Conservation (phyloP, 2,888 invertebrate species). For the Panzeria rudis region DNA sequence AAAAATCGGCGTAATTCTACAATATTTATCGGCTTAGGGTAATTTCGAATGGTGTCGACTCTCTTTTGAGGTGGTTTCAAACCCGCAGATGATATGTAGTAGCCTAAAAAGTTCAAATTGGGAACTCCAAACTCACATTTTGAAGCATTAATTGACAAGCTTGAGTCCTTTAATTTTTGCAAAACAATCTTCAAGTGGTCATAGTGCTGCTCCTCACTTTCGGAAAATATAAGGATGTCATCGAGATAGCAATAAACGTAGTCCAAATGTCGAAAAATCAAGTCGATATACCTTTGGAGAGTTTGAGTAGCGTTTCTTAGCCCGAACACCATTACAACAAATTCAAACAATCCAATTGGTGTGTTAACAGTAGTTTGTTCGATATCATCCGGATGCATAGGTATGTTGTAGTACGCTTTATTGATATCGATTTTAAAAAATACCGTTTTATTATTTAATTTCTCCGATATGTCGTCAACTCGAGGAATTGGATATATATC, state of each 20-base stretch:
- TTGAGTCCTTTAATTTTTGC: constrained; percentile 70
- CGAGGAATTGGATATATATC: constrained; percentile 57
- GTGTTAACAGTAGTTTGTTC: constrained; percentile 80
- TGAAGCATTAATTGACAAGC: constrained; percentile 73
- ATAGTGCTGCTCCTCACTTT: constrained; percentile 67
- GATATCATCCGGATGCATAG: constrained; percentile 76
- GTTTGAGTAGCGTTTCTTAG: constrained; percentile 80
- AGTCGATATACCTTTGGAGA: constrained; percentile 80
- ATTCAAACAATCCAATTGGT: constrained; percentile 80
- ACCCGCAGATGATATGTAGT: constrained; percentile 2
- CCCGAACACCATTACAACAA: constrained; percentile 74
- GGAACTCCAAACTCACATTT: constrained; percentile 70
- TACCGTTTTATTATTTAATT: constrained; percentile 17
- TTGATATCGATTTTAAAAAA: constrained; percentile 54
- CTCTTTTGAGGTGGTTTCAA: constrained; percentile 44
- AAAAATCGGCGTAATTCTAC: constrained; percentile 56
- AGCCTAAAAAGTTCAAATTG: constrained; percentile 45
- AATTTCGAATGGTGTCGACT: background rate
- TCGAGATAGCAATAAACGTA: constrained; percentile 77
- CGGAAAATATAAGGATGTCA: constrained; percentile 76
- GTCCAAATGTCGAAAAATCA: constrained; percentile 73
- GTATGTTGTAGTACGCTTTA: constrained; percentile 73
- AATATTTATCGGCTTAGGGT: constrained; percentile 32
- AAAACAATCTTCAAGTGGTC: constrained; percentile 72
- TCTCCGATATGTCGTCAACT: constrained; percentile 35